phyloP scores from a whole-genome alignment of 2,888 invertebrate genomes.

The Congeria kusceri region DNA sequence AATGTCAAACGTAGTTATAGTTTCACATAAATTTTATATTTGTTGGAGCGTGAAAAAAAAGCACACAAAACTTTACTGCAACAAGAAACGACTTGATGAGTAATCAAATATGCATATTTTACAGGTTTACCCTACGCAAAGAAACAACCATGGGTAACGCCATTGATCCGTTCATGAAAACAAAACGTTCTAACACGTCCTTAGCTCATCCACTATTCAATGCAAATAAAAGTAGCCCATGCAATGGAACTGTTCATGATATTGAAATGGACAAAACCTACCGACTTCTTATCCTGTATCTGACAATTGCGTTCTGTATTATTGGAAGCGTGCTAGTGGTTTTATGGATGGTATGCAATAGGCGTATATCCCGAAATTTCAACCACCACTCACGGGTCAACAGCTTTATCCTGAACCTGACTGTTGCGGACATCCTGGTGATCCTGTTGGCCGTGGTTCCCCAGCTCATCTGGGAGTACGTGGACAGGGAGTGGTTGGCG shows the following conservation, averaged over 20 bases:
- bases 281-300: conserved; percentile 74
- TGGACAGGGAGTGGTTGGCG: conserved; percentile 81
- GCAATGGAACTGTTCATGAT: conserved; percentile 74
- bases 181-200: too few relatives aligned
- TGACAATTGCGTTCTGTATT: conserved; percentile 78
- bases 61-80: too few relatives aligned
- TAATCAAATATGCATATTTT: too few relatives aligned
- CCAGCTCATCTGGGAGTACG: conserved; percentile 84
- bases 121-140: too few relatives aligned
- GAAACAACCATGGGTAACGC: too few relatives aligned
- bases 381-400: conserved; percentile 82
- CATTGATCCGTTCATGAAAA: too few relatives aligned
- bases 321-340: conserved; percentile 80
- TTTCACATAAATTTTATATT: too few relatives aligned
- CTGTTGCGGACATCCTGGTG: conserved; percentile 83
- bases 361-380: conserved; percentile 76
- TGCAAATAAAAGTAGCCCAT: background rate
- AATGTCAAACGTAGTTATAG: too few relatives aligned
- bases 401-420: conserved; percentile 83
- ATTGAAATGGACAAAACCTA: conserved; percentile 73
- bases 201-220: too few relatives aligned
- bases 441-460: conserved; percentile 80
- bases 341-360: conserved; percentile 81
- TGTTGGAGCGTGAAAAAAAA: too few relatives aligned
- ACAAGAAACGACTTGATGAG: too few relatives aligned